These are phyloP conservation scores for Drosophila setifemur DNA, from an alignment of 1,140 invertebrate genomes.

Conservation along the genomic window DNA sequence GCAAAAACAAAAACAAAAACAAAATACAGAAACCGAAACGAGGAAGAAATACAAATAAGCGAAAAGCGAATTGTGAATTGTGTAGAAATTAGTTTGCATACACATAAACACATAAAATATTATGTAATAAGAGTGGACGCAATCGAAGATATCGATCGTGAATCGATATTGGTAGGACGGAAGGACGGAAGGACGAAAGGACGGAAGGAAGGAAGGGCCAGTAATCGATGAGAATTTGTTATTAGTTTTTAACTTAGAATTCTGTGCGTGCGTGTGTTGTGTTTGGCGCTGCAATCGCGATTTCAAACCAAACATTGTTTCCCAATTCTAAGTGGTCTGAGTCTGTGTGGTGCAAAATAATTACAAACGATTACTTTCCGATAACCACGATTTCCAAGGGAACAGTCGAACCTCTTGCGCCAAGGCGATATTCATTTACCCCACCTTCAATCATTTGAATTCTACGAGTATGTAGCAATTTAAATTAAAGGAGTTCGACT, in stretches of 20 bases:
- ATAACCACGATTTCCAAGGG: too few species aligned
- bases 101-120: conserved; percentile 11
- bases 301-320: not conserved
- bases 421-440: too few species aligned
- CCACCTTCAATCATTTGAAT: too few species aligned
- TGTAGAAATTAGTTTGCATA: conserved; percentile 52
- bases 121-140: conserved; percentile 15
- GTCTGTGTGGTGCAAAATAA: too few species aligned
- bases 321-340: too few species aligned
- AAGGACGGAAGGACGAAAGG: not conserved
- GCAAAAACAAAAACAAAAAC: conserved; percentile 1
- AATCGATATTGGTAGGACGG: not conserved
- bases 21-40: not conserved
- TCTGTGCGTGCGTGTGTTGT: conserved; percentile 18
- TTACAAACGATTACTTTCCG: too few species aligned
- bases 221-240: conserved; percentile 48
- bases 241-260: conserved; percentile 50
- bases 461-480: too few species aligned
- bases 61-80: conserved; percentile 68
- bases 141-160: not conserved
- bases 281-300: not conserved
- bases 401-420: too few species aligned
- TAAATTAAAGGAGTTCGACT: too few species aligned
- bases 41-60: conserved; percentile 30
- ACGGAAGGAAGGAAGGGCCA: not conserved